phyloP scores from a whole-genome alignment of 1,140 invertebrate species.

The Epicauta chinensis region DNA sequence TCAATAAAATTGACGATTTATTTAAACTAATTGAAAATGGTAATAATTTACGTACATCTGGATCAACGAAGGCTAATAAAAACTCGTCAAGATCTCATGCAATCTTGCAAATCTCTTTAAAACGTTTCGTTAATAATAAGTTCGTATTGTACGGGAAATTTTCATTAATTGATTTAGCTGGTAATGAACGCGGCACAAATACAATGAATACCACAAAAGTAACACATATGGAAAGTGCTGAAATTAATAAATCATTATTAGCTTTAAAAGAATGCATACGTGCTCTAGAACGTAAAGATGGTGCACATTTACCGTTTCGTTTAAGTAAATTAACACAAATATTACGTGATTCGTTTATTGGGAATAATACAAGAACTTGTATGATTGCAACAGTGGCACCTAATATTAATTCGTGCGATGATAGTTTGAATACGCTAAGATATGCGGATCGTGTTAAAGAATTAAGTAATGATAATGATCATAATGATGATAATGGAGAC shows the following conservation, averaged over 20 bases:
- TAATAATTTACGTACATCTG: conserved; percentile 78
- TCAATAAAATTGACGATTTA: conserved; percentile 82
- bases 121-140: conserved; percentile 62
- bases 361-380: conserved; percentile 95
- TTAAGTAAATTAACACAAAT: conserved; percentile 98
- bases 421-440: conserved; percentile 93
- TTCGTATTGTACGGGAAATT: conserved; percentile 73
- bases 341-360: conserved; percentile 96
- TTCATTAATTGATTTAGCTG: conserved; percentile 97
- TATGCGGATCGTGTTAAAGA: conserved; percentile 96
- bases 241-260: conserved; percentile 97
- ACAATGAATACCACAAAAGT: conserved; percentile 91
- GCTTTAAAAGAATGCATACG: conserved; percentile 98
- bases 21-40: conserved; percentile 79
- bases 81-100: conserved; percentile 94
- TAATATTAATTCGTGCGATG: conserved; percentile 90
- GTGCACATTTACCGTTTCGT: conserved; percentile 93
- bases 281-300: conserved; percentile 81
- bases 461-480: conserved; percentile 71
- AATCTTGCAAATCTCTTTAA: conserved; percentile 80
- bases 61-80: conserved; percentile 87
- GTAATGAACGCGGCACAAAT: conserved; percentile 96
- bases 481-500: conserved; percentile 12
- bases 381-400: conserved; percentile 99
- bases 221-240: conserved; percentile 89